Percentiles rank a stretch among this genome's conserved stretches.
phyloP scores from a whole-genome alignment of 2,888 invertebrate species.

The Bombylius discolor region DNA sequence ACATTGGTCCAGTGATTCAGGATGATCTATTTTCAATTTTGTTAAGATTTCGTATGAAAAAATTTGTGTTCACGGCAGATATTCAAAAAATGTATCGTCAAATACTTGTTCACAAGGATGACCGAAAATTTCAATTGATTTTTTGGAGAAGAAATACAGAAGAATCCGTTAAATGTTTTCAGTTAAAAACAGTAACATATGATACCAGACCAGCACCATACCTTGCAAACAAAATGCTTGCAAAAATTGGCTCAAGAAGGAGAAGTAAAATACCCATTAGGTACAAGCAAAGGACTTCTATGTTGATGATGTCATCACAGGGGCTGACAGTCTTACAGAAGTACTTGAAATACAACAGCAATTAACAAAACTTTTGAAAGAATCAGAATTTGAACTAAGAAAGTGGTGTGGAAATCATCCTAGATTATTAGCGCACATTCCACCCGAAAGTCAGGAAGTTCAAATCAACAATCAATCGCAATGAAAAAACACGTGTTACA shows the following conservation, averaged over 20 bases:
- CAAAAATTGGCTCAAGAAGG: background rate
- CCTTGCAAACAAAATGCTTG: background rate
- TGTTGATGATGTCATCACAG: slow-evolving; percentile 1
- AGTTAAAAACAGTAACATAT: background rate
- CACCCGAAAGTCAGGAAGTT: background rate
- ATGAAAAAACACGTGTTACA: background rate
- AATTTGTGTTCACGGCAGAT: background rate
- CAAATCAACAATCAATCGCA: background rate
- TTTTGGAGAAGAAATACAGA: background rate
- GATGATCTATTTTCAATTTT: background rate
- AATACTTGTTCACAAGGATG: background rate
- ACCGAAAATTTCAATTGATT: background rate
- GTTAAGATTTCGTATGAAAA: background rate
- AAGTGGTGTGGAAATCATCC: background rate
- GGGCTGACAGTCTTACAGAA: background rate
- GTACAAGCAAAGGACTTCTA: background rate
- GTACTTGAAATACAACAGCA: background rate
- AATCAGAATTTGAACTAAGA: background rate
- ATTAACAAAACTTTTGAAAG: background rate
- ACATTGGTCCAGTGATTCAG: background rate
- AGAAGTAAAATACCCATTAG: background rate
- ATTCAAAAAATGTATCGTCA: background rate
- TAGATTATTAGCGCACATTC: background rate
- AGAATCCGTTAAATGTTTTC: background rate
- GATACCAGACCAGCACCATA: background rate